Evolutionary conservation across 1,140 invertebrate genomes (phyloP), one percentile per base, ranked within the genome.

Genomic region (Drosophila novamexicana): DNA sequence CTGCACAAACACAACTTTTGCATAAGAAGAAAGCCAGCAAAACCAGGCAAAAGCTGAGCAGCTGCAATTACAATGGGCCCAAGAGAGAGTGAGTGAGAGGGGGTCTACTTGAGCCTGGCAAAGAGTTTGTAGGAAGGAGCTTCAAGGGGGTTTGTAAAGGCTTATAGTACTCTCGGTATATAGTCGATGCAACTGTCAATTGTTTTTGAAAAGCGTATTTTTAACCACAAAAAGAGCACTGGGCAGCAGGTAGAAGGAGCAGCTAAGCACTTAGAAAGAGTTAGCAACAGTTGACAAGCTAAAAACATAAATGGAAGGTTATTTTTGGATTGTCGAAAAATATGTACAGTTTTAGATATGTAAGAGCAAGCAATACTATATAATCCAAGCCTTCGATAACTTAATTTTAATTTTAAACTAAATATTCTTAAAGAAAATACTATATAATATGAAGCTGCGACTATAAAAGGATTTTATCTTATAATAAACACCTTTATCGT

Each of bases 131-230:
- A 10, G 10, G 1, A 22, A 10, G 9, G 5, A 29, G 22, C 22
- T 4, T 29, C 22, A 29, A 29, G 22, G 6, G 10, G 9, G 39
- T 7, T 16, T 40, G 39, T 16, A 7, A 16, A 16, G 45, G 18
- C n/a, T 49, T 49, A 29, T 49, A 49, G 47, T 32, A 22, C 18
- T 49, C 22, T 44, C 7, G 14, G 7, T 45, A 9, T 9, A 42
- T 62, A 59, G 37, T 62, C 69, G 58, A 29, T 40, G 32, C 44
- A 47, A 80, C 69, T 83, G 81, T 83, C 81, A 84, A 83, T 84
- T 83, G 67, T 52, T 61, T 78, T 66, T 68, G 44, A 76, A 75
- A 53, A 37, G n/a, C 29, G 36, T 44, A 79, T 56, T 66, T 79
- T 58, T 32, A 47, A 34, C 53, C 6, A 45, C 9, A 34, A 40